Percentiles rank a stretch among this genome's conserved stretches.
phyloP scores from a whole-genome alignment of 2,888 invertebrate genomes.

The Liodrosophila aerea region DNA sequence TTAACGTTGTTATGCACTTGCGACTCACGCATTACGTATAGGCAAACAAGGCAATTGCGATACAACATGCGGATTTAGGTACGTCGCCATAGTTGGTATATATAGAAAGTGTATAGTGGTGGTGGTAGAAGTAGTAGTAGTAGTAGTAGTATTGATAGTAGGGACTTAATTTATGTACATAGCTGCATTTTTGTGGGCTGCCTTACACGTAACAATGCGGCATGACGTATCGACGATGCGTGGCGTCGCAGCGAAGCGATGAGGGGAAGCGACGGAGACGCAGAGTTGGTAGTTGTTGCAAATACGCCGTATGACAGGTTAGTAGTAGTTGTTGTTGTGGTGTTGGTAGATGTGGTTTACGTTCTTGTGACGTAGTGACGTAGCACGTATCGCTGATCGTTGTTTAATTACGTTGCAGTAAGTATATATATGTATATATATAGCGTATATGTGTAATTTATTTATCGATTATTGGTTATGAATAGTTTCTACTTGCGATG shows the following conservation, averaged over 20 bases:
- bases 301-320: slow-evolving; percentile 32
- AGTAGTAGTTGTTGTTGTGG: slow-evolving; percentile 17
- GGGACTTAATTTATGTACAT: slow-evolving; percentile 20
- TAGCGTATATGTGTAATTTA: slow-evolving; percentile 1
- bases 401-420: slow-evolving; percentile 42
- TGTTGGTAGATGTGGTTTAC: slow-evolving; percentile 39
- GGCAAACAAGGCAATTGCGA: slow-evolving; percentile 43
- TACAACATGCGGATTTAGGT: slow-evolving; percentile 45
- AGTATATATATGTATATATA: slow-evolving; percentile 20
- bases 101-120: no score
- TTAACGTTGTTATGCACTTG: no score
- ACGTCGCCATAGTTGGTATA: slow-evolving; percentile 32
- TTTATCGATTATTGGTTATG: slow-evolving; percentile 26
- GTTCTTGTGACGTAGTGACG: slow-evolving; percentile 26
- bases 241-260: slow-evolving; percentile 48
- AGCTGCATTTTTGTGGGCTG: slow-evolving; percentile 48
- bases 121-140: slow-evolving; percentile 3
- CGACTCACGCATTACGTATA: slow-evolving; percentile 24
- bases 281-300: slow-evolving; percentile 27
- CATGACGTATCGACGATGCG: slow-evolving; percentile 25
- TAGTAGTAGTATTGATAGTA: slow-evolving; percentile 1
- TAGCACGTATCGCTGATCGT: slow-evolving; percentile 33
- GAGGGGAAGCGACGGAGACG: slow-evolving; percentile 17
- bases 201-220: slow-evolving; percentile 56
- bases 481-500: slow-evolving; percentile 75